phyloP scores from a whole-genome alignment of 2,797 vertebrate species.

The Neomorphus geoffroyi region DNA sequence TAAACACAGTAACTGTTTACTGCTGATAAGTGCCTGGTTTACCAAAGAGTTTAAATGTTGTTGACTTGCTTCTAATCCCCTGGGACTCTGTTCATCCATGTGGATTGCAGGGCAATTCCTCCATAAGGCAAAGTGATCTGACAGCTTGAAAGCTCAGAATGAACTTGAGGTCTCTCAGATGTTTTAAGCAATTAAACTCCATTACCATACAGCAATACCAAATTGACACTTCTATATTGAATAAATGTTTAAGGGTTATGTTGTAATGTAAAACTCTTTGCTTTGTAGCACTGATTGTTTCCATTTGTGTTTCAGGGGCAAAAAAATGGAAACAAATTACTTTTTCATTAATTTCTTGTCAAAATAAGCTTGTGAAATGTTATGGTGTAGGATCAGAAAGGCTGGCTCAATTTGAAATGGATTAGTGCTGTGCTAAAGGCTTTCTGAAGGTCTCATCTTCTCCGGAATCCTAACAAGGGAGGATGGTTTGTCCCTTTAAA shows the following conservation, averaged over 20 bases:
- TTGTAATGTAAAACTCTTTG: background rate
- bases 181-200: background rate
- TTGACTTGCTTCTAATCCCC: slow-evolving; percentile 46
- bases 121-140: background rate
- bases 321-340: background rate
- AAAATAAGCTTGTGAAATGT: background rate
- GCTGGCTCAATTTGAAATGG: background rate
- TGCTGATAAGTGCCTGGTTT: slow-evolving; percentile 51
- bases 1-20: slow-evolving; percentile 32
- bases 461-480: background rate
- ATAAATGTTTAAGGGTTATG: background rate
- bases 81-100: background rate
- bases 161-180: slow-evolving; percentile 15
- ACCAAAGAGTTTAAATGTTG: slow-evolving; percentile 45
- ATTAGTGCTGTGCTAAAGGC: background rate
- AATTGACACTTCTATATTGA: background rate
- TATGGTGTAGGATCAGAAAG: background rate
- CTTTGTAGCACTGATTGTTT: background rate
- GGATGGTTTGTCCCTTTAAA: slow-evolving; percentile 5
- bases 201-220: background rate
- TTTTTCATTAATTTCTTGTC: background rate
- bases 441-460: background rate
- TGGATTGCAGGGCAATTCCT: slow-evolving; percentile 50
- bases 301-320: background rate
- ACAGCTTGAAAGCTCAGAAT: slow-evolving; percentile 26